Percentiles rank a stretch among this genome's conserved stretches.
Conservation (phyloP, 1,140 invertebrate species). For the Odontomachus brunneus region DNA sequence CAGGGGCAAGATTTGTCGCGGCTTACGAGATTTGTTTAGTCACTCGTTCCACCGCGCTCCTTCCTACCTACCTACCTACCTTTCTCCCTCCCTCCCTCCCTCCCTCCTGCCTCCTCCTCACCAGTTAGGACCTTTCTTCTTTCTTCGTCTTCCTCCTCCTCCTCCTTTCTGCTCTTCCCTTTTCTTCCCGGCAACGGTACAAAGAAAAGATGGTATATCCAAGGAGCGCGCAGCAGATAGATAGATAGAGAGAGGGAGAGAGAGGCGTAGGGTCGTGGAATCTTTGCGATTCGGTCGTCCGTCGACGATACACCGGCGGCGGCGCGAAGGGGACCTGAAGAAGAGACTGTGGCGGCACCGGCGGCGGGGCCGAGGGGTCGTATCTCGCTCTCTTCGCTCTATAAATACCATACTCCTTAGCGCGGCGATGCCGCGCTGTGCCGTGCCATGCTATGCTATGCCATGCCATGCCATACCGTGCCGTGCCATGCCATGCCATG, state of each 20-base stretch:
- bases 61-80: too few species aligned
- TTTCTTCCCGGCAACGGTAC: constrained; percentile 37
- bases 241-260: constrained; percentile 13
- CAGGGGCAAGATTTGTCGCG: constrained; percentile 54
- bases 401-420: constrained; percentile 79
- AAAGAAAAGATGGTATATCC: constrained; percentile 39
- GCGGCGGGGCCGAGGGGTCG: constrained; percentile 43
- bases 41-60: constrained; percentile 5
- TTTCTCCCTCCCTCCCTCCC: too few species aligned
- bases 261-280: constrained; percentile 65
- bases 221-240: background rate
- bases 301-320: constrained; percentile 55
- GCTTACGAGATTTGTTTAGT: constrained; percentile 59
- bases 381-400: constrained; percentile 72
- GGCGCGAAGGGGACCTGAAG: constrained; percentile 28
- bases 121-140: constrained; percentile 14
- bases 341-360: constrained; percentile 41
- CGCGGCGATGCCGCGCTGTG: constrained; percentile 39
- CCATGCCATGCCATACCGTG: background rate
- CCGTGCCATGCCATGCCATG: constrained; percentile 1
- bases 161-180: constrained; percentile 2
- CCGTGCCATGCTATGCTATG: background rate
- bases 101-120: too few species aligned
- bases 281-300: constrained; percentile 77
- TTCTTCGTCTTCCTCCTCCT: too few species aligned